Percentiles rank a stretch among this genome's conserved stretches.
phyloP scores from a whole-genome alignment of 2,888 invertebrate species.

The Sympetrum striolatum region DNA sequence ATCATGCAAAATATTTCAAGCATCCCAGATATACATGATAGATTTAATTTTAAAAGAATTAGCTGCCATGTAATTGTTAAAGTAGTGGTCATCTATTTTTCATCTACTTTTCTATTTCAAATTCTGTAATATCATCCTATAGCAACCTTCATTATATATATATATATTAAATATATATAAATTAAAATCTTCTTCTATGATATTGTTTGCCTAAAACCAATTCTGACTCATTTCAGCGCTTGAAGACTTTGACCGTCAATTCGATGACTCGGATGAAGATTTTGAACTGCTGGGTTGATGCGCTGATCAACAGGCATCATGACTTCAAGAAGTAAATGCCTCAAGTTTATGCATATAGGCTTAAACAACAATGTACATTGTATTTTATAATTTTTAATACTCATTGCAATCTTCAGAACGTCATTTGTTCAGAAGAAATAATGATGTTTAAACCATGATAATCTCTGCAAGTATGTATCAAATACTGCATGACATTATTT shows the following conservation, averaged over 20 bases:
- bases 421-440: not conserved
- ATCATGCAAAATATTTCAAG: too few relatives aligned
- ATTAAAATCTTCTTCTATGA: too few relatives aligned
- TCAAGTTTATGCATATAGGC: not conserved
- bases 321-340: not conserved
- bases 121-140: too few relatives aligned
- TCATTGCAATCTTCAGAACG: not conserved
- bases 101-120: too few relatives aligned
- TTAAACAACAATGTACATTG: not conserved
- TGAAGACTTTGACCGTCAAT: slow-evolving; percentile 68
- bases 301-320: not conserved
- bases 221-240: slow-evolving; percentile 63
- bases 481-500: slow-evolving; percentile 8
- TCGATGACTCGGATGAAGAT: slow-evolving; percentile 81
- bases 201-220: slow-evolving; percentile 20
- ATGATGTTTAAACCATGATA: not conserved
- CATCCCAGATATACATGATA: too few relatives aligned
- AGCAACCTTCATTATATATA: too few relatives aligned
- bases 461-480: not conserved
- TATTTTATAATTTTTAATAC: not conserved
- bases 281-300: slow-evolving; percentile 78
- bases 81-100: too few relatives aligned
- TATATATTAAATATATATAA: too few relatives aligned
- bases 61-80: too few relatives aligned
- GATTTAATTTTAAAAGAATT: too few relatives aligned